phyloP scores from a whole-genome alignment of 2,797 vertebrate genomes.

The Hephaestus fuliginosus region DNA sequence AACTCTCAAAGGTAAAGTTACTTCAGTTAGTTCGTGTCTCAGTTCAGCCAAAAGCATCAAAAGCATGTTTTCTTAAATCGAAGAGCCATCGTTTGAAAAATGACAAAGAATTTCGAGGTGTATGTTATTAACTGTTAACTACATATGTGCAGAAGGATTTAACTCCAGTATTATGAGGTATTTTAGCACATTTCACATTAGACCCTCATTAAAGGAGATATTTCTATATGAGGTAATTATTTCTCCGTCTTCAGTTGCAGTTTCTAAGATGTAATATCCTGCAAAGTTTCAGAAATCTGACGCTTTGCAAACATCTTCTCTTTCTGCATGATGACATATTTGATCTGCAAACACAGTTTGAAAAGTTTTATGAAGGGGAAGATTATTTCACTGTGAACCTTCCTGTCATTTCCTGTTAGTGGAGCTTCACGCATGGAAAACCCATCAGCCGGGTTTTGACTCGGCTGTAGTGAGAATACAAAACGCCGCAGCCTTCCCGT shows the following conservation, averaged over 20 bases:
- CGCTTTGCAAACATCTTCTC: neutral
- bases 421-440: conserved; percentile 1
- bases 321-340: neutral
- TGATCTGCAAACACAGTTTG: conserved; percentile 19
- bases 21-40: too few relatives aligned
- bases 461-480: conserved; percentile 9
- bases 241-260: neutral
- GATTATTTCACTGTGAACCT: conserved; percentile 13
- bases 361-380: conserved; percentile 17
- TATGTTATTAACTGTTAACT: neutral
- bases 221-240: neutral
- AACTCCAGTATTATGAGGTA: neutral
- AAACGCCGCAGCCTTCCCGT: neutral
- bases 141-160: neutral
- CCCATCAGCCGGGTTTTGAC: neutral
- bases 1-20: too few relatives aligned
- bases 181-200: neutral
- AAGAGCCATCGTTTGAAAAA: neutral
- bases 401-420: conserved; percentile 41
- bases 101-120: too few relatives aligned
- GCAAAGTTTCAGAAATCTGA: neutral
- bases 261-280: neutral
- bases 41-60: too few relatives aligned
- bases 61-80: neutral
- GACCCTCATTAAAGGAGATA: neutral